Evolutionary conservation across 2,888 invertebrate genomes (phyloP), one percentile per base, ranked within the genome.

Genomic region (Lepidochrysops patricia): DNA sequence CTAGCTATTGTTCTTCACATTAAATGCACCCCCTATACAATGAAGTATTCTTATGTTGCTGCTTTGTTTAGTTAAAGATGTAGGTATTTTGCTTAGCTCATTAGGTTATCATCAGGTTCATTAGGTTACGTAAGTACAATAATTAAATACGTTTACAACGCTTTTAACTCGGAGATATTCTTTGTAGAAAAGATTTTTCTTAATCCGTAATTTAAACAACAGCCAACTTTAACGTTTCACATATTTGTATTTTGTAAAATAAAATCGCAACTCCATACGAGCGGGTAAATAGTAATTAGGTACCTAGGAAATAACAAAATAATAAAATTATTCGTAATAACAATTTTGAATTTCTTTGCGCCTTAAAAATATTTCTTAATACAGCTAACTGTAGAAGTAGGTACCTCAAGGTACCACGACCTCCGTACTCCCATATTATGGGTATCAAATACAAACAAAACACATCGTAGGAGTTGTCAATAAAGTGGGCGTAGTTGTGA

Each of bases 401-500:
- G n/a, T n/a, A n/a, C n/a, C n/a, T 43, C 9, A 23, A 4, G 23
- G 19, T 43, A 43, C 19, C 12, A 23, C 19, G 43, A 43, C 43
- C 29, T 26, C n/a, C 43, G 15, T 19, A 52, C 50, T 57, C 35
- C 13, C 34, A 60, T 27, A 49, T 52, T 62, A 58, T 52, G 29
- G 32, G 43, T 56, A 69, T 64, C 62, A 67, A 66, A 68, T 70
- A 67, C 72, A 73, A 72, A 74, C 72, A 72, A 59, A 73, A 70
- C 59, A 63, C 63, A 63, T 66, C 69, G 80, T 80, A 75, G 81
- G 80, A 70, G 78, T 73, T 70, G 69, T 71, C 69, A 67, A 71
- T 70, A 64, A 63, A 72, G 79, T 79, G 72, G 80, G 80, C 71
- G 77, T 69, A 62, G 73, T 81, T 80, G 73, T 73, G 80, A 76